Evolutionary conservation across 2,797 vertebrate species (phyloP).

Genomic region (Micropoecilia bifurca): DNA sequence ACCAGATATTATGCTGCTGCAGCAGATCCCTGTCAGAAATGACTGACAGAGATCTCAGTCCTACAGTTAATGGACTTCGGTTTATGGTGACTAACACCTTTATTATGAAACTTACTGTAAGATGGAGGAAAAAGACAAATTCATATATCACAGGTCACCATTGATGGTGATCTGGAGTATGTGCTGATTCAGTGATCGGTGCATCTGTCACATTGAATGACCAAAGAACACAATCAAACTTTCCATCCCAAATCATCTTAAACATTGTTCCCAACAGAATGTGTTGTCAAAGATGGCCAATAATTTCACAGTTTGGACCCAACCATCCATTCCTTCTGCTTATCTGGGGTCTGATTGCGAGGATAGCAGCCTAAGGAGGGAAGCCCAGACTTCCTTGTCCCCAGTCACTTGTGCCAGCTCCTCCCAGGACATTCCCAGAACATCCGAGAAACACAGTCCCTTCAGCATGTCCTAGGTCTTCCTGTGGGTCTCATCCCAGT

Average conservation of each 20-base stretch:
- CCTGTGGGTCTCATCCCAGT: too few relatives aligned
- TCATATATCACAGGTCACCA: neutral
- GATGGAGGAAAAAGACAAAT: neutral
- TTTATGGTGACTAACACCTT: neutral
- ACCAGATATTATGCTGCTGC: neutral
- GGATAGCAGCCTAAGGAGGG: too few relatives aligned
- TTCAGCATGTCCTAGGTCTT: too few relatives aligned
- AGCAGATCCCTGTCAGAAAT: neutral
- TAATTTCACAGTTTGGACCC: neutral
- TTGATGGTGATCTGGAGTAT: neutral
- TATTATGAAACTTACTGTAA: neutral
- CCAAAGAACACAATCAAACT: neutral
- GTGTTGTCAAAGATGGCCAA: neutral
- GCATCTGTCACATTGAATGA: neutral
- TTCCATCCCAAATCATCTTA: neutral
- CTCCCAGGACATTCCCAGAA: too few relatives aligned
- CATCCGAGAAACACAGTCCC: too few relatives aligned
- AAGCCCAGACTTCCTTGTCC: too few relatives aligned
- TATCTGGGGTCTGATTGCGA: too few relatives aligned
- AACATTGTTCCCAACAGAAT: neutral
- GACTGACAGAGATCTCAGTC: neutral
- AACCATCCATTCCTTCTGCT: neutral
- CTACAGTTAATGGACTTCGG: neutral
- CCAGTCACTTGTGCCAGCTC: too few relatives aligned
- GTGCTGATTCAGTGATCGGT: constrained; percentile 5